Percentiles rank a stretch among this genome's conserved stretches.
Conservation (phyloP, 1,140 invertebrate genomes). For the Kradibia gibbosae region DNA sequence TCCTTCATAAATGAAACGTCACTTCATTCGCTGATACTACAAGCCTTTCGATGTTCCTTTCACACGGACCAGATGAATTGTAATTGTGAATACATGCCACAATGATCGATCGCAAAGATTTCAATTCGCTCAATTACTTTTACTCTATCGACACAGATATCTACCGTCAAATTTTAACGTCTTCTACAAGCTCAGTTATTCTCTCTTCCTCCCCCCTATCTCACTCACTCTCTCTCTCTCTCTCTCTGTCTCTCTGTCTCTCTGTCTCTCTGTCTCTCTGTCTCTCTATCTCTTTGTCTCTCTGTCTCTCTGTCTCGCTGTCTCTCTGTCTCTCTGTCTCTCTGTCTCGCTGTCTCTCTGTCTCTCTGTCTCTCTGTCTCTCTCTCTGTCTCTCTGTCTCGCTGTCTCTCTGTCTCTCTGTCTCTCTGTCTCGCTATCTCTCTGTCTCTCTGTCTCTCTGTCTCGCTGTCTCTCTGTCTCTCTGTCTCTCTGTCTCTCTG, state of each 20-base stretch:
- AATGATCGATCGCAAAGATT: conserved; percentile 42
- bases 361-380: no score
- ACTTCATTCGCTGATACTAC: conserved; percentile 13
- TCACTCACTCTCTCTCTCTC: no score
- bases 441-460: no score
- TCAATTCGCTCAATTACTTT: conserved; percentile 19
- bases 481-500: no score
- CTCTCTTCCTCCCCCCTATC: no score
- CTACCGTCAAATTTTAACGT: background rate
- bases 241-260: no score
- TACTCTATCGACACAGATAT: conserved; percentile 17
- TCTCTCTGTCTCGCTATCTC: no score
- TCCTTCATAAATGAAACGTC: conserved; percentile 43
- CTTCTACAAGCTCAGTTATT: background rate
- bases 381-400: no score
- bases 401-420: no score
- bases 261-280: background rate
- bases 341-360: background rate
- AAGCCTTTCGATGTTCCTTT: conserved; percentile 38
- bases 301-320: no score
- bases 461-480: background rate
- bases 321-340: no score
- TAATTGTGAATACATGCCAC: background rate
- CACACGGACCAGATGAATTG: conserved; percentile 32
- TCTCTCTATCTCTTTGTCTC: no score